A percentile compares a stretch with the other conserved stretches of the same genome.
These are phyloP conservation scores for Motacilla tschutschensis DNA, from an alignment of 2,113 vertebrate genomes.

Conservation along the genomic window DNA sequence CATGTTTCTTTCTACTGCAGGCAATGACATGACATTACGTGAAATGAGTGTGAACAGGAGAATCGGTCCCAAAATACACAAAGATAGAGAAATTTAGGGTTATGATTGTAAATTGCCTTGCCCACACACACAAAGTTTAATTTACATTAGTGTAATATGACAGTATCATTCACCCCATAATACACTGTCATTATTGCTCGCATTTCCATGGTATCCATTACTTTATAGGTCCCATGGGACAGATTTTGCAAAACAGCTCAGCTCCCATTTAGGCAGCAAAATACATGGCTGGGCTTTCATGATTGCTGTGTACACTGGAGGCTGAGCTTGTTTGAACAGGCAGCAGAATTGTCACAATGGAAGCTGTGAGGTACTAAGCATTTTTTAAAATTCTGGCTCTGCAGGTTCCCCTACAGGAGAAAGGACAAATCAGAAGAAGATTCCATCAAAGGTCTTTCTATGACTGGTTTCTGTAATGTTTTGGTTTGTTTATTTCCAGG, in stretches of 20 bases:
- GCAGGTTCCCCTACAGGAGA: background rate
- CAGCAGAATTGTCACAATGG: constrained; percentile 14
- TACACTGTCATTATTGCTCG: constrained; percentile 45
- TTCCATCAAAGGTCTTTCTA: background rate
- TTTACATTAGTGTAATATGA: constrained; percentile 47
- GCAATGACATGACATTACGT: background rate
- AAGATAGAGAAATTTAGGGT: constrained; percentile 30
- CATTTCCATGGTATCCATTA: constrained; percentile 55
- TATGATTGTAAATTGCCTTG: constrained; percentile 43
- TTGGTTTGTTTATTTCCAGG: background rate
- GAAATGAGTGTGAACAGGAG: background rate
- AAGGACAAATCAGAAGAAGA: background rate
- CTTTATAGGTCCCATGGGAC: constrained; percentile 34
- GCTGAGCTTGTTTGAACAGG: constrained; percentile 37
- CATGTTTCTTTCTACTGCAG: constrained; percentile 21
- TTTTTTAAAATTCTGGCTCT: constrained; percentile 10
- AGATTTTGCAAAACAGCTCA: constrained; percentile 53
- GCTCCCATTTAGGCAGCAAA: constrained; percentile 36
- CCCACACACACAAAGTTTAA: constrained; percentile 5
- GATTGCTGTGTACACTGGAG: background rate
- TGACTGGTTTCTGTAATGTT: background rate
- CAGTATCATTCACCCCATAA: constrained; percentile 55
- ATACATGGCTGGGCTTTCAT: constrained; percentile 7
- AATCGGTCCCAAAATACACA: background rate
- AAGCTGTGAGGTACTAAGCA: background rate